Evolutionary conservation across 2,113 vertebrate species (phyloP).

Genomic region (Vulpes lagopus): DNA sequence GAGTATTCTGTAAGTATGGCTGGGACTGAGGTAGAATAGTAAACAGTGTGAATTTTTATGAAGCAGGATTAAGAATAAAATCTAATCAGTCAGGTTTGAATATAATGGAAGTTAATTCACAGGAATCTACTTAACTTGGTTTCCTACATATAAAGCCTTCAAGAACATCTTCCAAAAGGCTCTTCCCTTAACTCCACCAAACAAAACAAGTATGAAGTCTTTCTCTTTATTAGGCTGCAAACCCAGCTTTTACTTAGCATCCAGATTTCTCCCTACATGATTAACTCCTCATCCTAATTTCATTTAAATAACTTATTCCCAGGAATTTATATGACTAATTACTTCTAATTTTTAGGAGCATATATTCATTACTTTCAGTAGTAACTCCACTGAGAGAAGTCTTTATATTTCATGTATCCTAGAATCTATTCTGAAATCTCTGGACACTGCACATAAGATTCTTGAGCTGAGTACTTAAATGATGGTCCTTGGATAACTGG

Average conservation of each 20-base stretch:
- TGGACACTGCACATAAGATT: background rate
- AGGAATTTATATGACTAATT: background rate
- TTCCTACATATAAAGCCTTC: background rate
- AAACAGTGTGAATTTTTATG: background rate
- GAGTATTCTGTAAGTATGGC: background rate
- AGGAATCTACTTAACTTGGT: background rate
- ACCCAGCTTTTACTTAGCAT: background rate
- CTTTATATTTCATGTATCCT: background rate
- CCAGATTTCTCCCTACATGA: background rate
- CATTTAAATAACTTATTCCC: background rate
- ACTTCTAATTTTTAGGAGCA: background rate
- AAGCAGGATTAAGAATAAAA: background rate
- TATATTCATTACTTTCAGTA: background rate
- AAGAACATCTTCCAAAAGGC: background rate
- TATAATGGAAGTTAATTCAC: background rate
- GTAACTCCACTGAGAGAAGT: background rate
- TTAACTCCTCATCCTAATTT: background rate
- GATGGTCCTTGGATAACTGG: background rate
- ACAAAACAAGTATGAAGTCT: background rate
- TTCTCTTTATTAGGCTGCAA: background rate
- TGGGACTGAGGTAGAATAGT: background rate
- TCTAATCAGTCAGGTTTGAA: background rate
- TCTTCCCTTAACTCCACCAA: background rate
- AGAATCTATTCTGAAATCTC: background rate
- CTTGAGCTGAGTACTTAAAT: background rate